Evolutionary conservation across 2,888 invertebrate species (phyloP).

Genomic region (Chloroclysta siterata): DNA sequence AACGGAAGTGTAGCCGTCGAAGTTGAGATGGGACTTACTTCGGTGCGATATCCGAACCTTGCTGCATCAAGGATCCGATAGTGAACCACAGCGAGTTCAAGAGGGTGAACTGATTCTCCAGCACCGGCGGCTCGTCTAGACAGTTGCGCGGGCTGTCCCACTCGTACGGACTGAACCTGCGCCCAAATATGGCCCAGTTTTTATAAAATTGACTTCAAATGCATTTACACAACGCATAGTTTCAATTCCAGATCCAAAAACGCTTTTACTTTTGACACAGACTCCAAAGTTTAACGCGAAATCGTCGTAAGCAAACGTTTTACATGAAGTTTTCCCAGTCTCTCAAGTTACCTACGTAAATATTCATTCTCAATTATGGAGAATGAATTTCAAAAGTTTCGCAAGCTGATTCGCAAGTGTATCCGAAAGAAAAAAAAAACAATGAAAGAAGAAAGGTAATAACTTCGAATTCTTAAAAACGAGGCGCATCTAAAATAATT

Average conservation of each 20-base stretch:
- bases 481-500: slow-evolving; percentile 39
- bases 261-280: neutral
- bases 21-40: slow-evolving; percentile 87
- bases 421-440: slow-evolving; percentile 18
- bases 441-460: slow-evolving; percentile 26
- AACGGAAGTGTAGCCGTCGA: slow-evolving; percentile 66
- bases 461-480: slow-evolving; percentile 39
- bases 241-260: slow-evolving; percentile 36
- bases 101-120: slow-evolving; percentile 96
- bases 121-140: slow-evolving; percentile 92
- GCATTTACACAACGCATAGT: slow-evolving; percentile 39
- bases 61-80: slow-evolving; percentile 96
- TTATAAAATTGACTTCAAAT: slow-evolving; percentile 45
- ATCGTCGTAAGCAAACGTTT: slow-evolving; percentile 20
- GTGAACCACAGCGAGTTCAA: slow-evolving; percentile 98
- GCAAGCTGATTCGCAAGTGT: slow-evolving; percentile 38
- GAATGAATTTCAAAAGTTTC: slow-evolving; percentile 39
- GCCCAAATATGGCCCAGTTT: slow-evolving; percentile 76
- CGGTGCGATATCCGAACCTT: slow-evolving; percentile 96
- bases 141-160: slow-evolving; percentile 95
- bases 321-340: slow-evolving; percentile 22
- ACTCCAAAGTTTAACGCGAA: neutral
- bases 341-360: slow-evolving; percentile 26
- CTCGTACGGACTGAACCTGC: slow-evolving; percentile 96
- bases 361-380: slow-evolving; percentile 31